Conservation (phyloP, 1,140 invertebrate species). For the Liolophura sinensis region DNA sequence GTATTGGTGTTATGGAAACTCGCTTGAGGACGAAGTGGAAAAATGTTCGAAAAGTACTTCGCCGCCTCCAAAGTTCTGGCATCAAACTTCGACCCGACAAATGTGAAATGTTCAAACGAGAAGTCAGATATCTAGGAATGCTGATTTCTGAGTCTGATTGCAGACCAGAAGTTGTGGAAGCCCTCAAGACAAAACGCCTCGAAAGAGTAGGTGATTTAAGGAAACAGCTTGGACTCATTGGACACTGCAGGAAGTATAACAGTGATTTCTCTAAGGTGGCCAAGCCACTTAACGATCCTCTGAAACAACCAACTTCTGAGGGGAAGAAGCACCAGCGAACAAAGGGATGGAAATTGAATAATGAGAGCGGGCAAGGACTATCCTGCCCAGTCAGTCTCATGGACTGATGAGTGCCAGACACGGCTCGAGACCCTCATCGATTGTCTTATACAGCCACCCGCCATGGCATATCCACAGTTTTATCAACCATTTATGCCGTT, state of each 20-base stretch:
- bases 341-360: not conserved
- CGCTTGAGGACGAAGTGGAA: too few relatives aligned
- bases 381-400: conserved; percentile 12
- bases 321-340: not conserved
- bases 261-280: conserved; percentile 38
- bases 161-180: conserved; percentile 44
- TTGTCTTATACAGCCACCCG: conserved; percentile 23
- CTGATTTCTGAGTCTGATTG: conserved; percentile 27
- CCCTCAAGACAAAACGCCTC: conserved; percentile 37
- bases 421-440: conserved; percentile 3
- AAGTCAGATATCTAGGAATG: conserved; percentile 26
- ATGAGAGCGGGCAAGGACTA: conserved; percentile 3
- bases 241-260: conserved; percentile 55
- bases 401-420: conserved; percentile 11
- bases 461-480: conserved; percentile 50
- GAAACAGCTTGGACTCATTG: conserved; percentile 59
- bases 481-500: conserved; percentile 50
- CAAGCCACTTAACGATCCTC: conserved; percentile 13
- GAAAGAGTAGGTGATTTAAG: conserved; percentile 51
- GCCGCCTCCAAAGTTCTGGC: conserved; percentile 40
- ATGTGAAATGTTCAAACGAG: conserved; percentile 18
- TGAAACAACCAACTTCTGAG: conserved; percentile 35
- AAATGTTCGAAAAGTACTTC: conserved; percentile 48
- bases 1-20: too few relatives aligned
- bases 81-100: conserved; percentile 22